Percentiles rank a stretch among this genome's conserved stretches.
Evolutionary conservation across 2,888 invertebrate genomes (phyloP).

Genomic region (Euplagia quadripunctaria): DNA sequence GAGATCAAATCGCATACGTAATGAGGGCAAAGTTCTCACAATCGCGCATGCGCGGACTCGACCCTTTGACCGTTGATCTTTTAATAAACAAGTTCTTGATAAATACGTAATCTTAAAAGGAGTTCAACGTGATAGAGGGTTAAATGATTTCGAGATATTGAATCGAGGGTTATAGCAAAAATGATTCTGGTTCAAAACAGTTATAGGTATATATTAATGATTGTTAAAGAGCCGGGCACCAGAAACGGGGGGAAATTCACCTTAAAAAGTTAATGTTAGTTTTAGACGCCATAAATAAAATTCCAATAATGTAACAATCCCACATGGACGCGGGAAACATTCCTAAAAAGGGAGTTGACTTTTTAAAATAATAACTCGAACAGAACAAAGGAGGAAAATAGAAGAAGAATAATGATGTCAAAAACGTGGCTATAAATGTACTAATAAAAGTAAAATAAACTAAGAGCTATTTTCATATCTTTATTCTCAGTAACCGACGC

Average conservation of each 20-base stretch:
- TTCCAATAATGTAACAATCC: too few species aligned
- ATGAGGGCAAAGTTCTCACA: slow-evolving; percentile 68
- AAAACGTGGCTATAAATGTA: too few species aligned
- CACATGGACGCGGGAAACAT: too few species aligned
- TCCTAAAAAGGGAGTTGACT: too few species aligned
- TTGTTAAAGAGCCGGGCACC: background rate
- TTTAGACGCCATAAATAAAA: too few species aligned
- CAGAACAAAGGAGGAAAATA: too few species aligned
- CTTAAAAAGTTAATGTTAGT: background rate
- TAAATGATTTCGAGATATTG: slow-evolving; percentile 17
- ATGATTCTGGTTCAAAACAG: background rate
- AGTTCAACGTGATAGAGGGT: slow-evolving; percentile 9
- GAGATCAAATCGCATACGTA: slow-evolving; percentile 64
- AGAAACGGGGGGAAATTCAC: background rate
- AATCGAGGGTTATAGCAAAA: slow-evolving; percentile 17
- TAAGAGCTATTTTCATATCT: too few species aligned
- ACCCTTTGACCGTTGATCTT: slow-evolving; percentile 79
- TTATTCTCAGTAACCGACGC: too few species aligned
- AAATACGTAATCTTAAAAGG: slow-evolving; percentile 33
- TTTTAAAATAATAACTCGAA: too few species aligned
- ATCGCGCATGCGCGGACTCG: slow-evolving; percentile 71
- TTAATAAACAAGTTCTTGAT: slow-evolving; percentile 53
- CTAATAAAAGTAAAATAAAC: too few species aligned
- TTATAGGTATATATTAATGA: background rate
- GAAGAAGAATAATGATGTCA: too few species aligned